These are phyloP conservation scores for Diarsia mendica DNA, from an alignment of 2,888 invertebrate genomes.

Conservation along the genomic window DNA sequence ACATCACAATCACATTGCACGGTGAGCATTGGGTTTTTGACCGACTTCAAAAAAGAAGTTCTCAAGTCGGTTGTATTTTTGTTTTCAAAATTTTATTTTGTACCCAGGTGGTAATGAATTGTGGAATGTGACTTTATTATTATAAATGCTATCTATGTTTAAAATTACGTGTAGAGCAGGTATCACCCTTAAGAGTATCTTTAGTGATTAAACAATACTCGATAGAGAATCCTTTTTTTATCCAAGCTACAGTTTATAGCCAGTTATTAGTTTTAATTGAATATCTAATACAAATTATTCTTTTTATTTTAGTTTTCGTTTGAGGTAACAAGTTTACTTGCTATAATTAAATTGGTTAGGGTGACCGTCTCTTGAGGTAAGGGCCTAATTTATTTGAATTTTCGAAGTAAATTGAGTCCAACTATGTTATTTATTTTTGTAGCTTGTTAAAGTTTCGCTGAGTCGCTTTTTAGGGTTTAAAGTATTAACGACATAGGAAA, in stretches of 20 bases:
- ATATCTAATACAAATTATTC: slow-evolving; percentile 18
- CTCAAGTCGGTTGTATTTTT: too few species aligned
- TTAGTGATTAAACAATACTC: slow-evolving; percentile 44
- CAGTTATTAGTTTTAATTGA: slow-evolving; percentile 56
- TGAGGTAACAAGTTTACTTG: slow-evolving; percentile 11
- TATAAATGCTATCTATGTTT: too few species aligned
- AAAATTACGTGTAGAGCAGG: neutral
- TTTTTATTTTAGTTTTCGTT: slow-evolving; percentile 7
- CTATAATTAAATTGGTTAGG: slow-evolving; percentile 22
- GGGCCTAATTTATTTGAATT: slow-evolving; percentile 3
- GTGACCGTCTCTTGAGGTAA: neutral
- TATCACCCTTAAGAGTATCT: slow-evolving; percentile 48
- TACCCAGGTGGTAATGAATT: too few species aligned
- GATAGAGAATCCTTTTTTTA: slow-evolving; percentile 26
- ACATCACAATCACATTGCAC: too few species aligned
- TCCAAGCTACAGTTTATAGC: slow-evolving; percentile 13
- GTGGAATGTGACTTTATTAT: too few species aligned
- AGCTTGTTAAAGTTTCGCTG: neutral
- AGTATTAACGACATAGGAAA: neutral
- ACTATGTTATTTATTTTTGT: neutral
- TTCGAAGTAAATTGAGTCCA: neutral
- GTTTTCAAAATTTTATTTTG: too few species aligned
- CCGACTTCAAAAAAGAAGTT: too few species aligned
- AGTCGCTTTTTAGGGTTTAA: neutral
- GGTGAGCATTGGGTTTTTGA: too few species aligned